Evolutionary conservation across 2,888 invertebrate genomes (phyloP), one percentile per base, ranked within the genome.

Genomic region (Pollenia griseotomentosa): DNA sequence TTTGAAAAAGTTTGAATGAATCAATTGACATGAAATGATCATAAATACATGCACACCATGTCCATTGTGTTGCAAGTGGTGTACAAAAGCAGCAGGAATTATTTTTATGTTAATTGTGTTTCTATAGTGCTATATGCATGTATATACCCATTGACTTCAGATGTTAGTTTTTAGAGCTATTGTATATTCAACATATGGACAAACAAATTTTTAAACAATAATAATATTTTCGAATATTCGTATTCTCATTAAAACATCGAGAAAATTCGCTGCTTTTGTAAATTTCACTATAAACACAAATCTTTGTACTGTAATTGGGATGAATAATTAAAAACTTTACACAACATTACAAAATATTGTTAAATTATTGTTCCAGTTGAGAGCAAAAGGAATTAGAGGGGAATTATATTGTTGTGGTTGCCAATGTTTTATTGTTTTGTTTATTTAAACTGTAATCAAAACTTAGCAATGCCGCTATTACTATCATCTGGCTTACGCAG

Each of bases 61-160:
- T 51, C 6, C 51, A 51, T 14, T 51, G 51, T 33, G 9, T 44
- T 42, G 44, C 10, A 48, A 68, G 57, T 33, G 46, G 78, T 55
- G 12, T 66, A 51, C 57, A 57, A 65, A 66, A 73, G 16, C 83
- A 84, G 78, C 83, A 79, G 78, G 83, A 59, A 53, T 9, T 3
- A 44, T 70, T 53, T 55, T 19, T 71, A 48, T 48, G 23, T 23
- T 71, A 2, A 33, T n/a, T 73, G 59, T 7, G 46, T 23, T 63
- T 63, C 71, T 42, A 55, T 80, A 1, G 70, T 80, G 63, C 61
- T 80, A 7, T n/a, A 71, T 63, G 61, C n/a, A 71, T 7, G 59
- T 42, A 66, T 12, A 48, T 48, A 48, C 19, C 23, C 23, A 80
- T 61, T 6, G 40, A 80, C 23, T 48, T 59, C 23, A 2, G 11